phyloP scores from a whole-genome alignment of 1,140 invertebrate species.

The Pantala flavescens region DNA sequence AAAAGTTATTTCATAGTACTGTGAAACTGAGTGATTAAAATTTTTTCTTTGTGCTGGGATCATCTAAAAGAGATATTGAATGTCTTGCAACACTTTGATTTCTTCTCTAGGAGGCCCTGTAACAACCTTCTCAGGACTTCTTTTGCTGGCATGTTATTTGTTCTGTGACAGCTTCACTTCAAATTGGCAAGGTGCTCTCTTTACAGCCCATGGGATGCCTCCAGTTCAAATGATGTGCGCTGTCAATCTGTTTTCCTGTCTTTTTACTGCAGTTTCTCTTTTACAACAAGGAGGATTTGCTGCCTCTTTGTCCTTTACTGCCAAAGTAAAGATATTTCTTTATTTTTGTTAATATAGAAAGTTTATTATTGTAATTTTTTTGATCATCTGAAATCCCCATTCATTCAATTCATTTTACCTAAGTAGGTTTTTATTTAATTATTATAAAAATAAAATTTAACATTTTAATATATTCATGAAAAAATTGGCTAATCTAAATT shows the following conservation, averaged over 20 bases:
- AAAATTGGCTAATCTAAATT: no score
- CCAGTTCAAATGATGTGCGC: constrained; percentile 97
- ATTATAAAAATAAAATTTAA: no score
- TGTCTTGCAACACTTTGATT: no score
- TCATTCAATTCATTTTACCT: neutral
- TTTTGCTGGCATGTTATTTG: constrained; percentile 84
- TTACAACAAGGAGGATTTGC: constrained; percentile 75
- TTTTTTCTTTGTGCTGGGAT: no score
- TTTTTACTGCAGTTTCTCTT: constrained; percentile 81
- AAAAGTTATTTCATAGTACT: no score
- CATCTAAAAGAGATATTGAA: no score
- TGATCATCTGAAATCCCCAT: no score
- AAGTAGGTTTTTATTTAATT: neutral
- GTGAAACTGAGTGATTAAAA: no score
- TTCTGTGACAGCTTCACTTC: constrained; percentile 95
- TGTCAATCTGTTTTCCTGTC: constrained; percentile 89
- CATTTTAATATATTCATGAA: no score
- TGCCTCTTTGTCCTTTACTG: constrained; percentile 65
- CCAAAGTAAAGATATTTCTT: constrained; percentile 37
- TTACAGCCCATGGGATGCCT: constrained; percentile 68
- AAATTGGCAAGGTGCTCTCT: constrained; percentile 93
- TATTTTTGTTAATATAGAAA: no score
- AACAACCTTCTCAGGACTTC: constrained; percentile 78
- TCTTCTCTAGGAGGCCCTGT: constrained; percentile 37
- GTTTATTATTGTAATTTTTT: no score